Evolutionary conservation across 37 sponge, comb jelly and placozoan genomes (phyloP).

Genomic region (Corticium candelabrum): DNA sequence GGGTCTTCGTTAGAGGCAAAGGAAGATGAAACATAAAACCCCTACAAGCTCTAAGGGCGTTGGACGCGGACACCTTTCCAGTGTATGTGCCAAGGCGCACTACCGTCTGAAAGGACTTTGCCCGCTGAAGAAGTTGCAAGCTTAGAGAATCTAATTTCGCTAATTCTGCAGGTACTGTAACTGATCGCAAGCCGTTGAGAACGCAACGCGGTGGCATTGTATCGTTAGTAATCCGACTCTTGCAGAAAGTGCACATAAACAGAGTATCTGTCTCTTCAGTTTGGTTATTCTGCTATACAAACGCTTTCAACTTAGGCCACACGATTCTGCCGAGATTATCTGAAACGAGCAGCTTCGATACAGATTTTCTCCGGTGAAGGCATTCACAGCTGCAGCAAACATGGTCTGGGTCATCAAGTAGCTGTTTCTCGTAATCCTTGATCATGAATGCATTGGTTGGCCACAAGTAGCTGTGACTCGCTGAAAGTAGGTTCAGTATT

Average conservation of each 20-base stretch:
- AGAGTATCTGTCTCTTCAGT: too few relatives aligned
- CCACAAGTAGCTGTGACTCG: too few relatives aligned
- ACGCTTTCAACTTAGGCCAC: slow-evolving; percentile 26
- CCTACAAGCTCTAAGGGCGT: slow-evolving; percentile 17
- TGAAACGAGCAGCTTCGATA: slow-evolving; percentile 9
- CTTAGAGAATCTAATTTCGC: slow-evolving; percentile 12
- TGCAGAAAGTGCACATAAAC: too few relatives aligned
- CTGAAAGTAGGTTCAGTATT: too few relatives aligned
- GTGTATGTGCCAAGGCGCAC: slow-evolving; percentile 34
- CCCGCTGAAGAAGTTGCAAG: slow-evolving; percentile 27
- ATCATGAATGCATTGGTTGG: slow-evolving; percentile 14
- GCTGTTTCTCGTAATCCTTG: slow-evolving; percentile 5
- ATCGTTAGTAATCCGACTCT: slow-evolving; percentile 22
- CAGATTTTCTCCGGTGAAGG: slow-evolving; percentile 16
- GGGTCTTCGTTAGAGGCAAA: slow-evolving; percentile 22
- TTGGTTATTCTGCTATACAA: slow-evolving; percentile 3
- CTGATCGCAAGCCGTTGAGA: slow-evolving; percentile 13
- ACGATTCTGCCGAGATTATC: slow-evolving; percentile 6
- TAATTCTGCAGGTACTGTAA: slow-evolving; percentile 18
- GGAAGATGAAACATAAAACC: slow-evolving; percentile 34
- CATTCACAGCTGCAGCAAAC: slow-evolving; percentile 36
- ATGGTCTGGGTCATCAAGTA: slow-evolving; percentile 23
- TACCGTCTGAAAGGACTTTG: slow-evolving; percentile 33
- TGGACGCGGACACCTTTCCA: slow-evolving; percentile 20
- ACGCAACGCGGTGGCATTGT: slow-evolving; percentile 22